Base-by-base conservation (phyloP, 2,113 vertebrate genomes). In the Sula dactylatra region DNA sequence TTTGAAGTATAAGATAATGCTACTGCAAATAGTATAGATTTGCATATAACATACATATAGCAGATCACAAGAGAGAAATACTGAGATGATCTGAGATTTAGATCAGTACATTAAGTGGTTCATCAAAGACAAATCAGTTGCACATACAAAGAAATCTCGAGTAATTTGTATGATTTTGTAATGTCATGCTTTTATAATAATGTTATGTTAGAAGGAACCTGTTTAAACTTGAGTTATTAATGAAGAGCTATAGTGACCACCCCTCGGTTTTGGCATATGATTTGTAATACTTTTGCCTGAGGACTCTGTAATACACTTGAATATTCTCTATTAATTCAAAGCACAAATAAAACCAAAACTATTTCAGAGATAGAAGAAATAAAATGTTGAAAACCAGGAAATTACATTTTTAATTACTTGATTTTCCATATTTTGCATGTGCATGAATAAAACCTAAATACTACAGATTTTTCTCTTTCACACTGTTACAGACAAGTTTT, bases 151-250 rank as follows among this genome's bases (percentile, higher is more conserved):
- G 87, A 65, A 66, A 27, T 27, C 16, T 65, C 34, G 12, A 59
- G 34, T 74, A 72, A 7, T 92, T 97, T 77, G 10, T 29, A 93
- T 74, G 64, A 88, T 73, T 90, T 94, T 61, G 49, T 86, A 87
- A 95, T 92, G 92, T 94, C 54, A 70, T 94, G 40, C 19, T 96
- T 84, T 95, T 93, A 67, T 82, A 91, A 55, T 84, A 76, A 93
- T 84, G 32, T 7, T 67, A 64, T 77, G 42, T 44, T 80, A 80
- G 32, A 94, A 94, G 64, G 69, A 95, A 79, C 16, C 45, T 91
- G 65, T 95, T 92, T 94, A 79, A 92, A 95, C n/a, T 14, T 79
- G 42, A 50, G 47, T 83, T 88, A 82, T 85, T 97, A 94, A 95
- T 86, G 88, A 96, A 94, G 19, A 95, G 44, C 81, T 86, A 42